Percentiles rank a stretch among this genome's conserved stretches.
Conservation (phyloP, 2,888 invertebrate genomes). For the Proisotoma minuta region DNA sequence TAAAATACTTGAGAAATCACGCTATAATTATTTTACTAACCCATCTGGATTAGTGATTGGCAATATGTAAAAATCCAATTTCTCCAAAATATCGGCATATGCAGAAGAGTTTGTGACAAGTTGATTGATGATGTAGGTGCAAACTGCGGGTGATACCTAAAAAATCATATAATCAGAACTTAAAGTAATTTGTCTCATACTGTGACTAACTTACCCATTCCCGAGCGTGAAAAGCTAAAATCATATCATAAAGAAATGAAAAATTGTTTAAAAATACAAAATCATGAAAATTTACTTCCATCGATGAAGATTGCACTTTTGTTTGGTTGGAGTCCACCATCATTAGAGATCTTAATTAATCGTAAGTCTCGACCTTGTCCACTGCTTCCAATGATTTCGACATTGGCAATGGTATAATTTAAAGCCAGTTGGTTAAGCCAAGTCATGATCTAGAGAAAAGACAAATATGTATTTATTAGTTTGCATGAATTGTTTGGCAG, state of each 20-base stretch:
- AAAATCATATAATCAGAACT: too few species aligned
- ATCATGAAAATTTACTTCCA: conserved; percentile 56
- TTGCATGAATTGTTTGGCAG: not conserved
- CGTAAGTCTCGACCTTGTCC: not conserved
- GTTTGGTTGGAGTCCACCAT: conserved; percentile 49
- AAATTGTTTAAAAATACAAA: not conserved
- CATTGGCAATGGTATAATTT: not conserved
- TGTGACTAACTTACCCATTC: too few species aligned
- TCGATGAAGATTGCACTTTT: conserved; percentile 75
- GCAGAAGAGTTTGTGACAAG: conserved; percentile 54
- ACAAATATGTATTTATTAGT: not conserved
- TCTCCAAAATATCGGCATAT: conserved; percentile 56
- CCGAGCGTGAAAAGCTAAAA: conserved; percentile 58
- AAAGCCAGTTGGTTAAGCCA: not conserved
- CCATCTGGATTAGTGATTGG: conserved; percentile 74
- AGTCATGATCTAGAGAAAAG: not conserved
- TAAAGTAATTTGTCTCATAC: too few species aligned
- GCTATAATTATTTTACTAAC: conserved; percentile 64
- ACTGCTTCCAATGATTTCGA: not conserved
- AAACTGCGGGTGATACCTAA: conserved; percentile 69
- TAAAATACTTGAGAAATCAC: conserved; percentile 49
- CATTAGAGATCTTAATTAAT: conserved; percentile 60
- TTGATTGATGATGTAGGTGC: conserved; percentile 65
- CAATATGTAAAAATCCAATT: conserved; percentile 69
- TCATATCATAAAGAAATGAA: conserved; percentile 1